Evolutionary conservation across 2,888 invertebrate genomes (phyloP).

Genomic region (Leptopterna dolabrata): DNA sequence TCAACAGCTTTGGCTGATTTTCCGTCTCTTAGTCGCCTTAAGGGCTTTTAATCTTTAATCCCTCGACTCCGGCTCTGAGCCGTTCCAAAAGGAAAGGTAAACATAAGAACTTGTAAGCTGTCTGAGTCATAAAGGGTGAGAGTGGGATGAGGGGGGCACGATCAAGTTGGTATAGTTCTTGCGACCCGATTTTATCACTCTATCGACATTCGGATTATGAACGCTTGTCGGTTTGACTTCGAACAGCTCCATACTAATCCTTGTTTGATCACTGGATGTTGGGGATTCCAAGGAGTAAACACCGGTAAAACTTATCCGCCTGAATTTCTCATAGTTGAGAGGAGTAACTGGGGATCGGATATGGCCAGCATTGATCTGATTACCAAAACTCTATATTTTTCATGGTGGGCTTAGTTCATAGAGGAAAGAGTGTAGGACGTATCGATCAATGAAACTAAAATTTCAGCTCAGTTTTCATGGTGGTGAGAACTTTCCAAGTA

Average conservation of each 20-base stretch:
- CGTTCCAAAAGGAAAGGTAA: constrained; percentile 9
- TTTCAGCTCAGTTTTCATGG: too few relatives aligned
- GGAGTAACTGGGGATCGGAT: too few relatives aligned
- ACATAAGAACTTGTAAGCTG: constrained; percentile 26
- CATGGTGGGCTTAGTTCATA: too few relatives aligned
- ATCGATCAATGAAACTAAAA: too few relatives aligned
- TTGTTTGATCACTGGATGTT: background rate
- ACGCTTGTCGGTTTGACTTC: background rate
- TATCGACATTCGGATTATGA: background rate
- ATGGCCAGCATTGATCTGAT: too few relatives aligned
- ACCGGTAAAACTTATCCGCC: too few relatives aligned
- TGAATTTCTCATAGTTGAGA: too few relatives aligned
- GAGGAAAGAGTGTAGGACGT: too few relatives aligned
- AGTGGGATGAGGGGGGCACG: background rate
- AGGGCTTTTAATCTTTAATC: constrained; percentile 37
- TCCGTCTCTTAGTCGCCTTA: constrained; percentile 16
- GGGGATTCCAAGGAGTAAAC: background rate
- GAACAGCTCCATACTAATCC: background rate
- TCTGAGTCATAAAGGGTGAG: background rate
- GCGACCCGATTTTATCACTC: background rate
- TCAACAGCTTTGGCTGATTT: constrained; percentile 4
- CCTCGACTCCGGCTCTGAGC: constrained; percentile 4
- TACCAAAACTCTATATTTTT: too few relatives aligned
- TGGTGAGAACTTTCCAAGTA: too few relatives aligned
- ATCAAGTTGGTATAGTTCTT: background rate